These are phyloP conservation scores for Drosophila helvetica DNA, from an alignment of 2,888 invertebrate species.

Conservation along the genomic window DNA sequence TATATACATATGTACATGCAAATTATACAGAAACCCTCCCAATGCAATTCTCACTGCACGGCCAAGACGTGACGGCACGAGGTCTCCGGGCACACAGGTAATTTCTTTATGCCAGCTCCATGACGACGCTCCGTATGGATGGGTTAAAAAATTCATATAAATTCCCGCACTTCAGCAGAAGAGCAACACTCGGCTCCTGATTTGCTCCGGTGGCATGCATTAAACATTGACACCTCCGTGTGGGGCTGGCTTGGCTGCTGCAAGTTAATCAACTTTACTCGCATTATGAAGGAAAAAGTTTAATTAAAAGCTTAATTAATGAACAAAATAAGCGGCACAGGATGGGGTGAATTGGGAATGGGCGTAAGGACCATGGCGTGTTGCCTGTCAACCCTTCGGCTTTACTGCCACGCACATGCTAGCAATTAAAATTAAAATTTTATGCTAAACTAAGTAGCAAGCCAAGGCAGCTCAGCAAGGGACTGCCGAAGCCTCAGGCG, in stretches of 20 bases:
- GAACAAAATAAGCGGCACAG: conserved; percentile 29
- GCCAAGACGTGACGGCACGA: not conserved
- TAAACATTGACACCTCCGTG: conserved; percentile 67
- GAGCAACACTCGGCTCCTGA: conserved; percentile 17
- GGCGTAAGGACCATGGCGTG: conserved; percentile 17
- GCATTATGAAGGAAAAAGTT: conserved; percentile 69
- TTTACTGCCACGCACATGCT: conserved; percentile 75
- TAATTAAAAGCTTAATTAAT: conserved; percentile 80
- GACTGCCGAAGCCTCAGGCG: conserved; percentile 3
- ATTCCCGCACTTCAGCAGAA: not conserved
- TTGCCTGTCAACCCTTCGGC: conserved; percentile 50
- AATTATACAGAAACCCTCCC: conserved; percentile 32
- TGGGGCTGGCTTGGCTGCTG: conserved; percentile 8
- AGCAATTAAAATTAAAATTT: conserved; percentile 78
- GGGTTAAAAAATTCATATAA: conserved; percentile 57
- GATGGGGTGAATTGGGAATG: not conserved
- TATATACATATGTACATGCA: conserved; percentile 22
- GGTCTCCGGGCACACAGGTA: conserved; percentile 18
- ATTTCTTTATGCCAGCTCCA: conserved; percentile 24
- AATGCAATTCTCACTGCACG: conserved; percentile 15
- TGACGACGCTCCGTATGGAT: conserved; percentile 1
- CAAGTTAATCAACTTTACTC: conserved; percentile 77
- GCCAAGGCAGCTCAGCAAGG: conserved; percentile 29
- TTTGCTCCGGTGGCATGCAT: conserved; percentile 48
- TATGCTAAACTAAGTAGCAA: conserved; percentile 79